Evolutionary conservation across 2,888 invertebrate species (phyloP).

Genomic region (Artemia sp.): DNA sequence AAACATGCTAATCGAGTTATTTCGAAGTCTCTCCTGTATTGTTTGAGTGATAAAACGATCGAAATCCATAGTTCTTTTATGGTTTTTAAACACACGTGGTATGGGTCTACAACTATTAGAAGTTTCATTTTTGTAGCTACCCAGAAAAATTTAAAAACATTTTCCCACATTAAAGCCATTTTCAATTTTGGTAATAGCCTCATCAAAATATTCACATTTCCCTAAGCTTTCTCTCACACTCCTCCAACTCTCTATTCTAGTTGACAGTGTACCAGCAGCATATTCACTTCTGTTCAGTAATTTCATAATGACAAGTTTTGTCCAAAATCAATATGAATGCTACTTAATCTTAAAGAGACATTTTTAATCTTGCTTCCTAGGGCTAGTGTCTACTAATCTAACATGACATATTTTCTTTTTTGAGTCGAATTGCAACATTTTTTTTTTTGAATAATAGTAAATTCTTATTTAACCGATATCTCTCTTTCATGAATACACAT

Average conservation of each 20-base stretch:
- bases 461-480: no score
- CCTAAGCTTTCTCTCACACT: not conserved
- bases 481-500: no score
- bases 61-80: not conserved
- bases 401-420: no score
- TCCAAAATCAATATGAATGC: no score
- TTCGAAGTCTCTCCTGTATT: not conserved
- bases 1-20: not conserved
- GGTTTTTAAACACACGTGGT: not conserved
- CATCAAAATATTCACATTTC: no score
- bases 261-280: not conserved
- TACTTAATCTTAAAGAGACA: no score
- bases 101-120: not conserved
- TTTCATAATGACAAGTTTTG: no score
- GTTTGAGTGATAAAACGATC: not conserved
- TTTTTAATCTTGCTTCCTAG: no score
- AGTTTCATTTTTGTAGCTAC: not conserved
- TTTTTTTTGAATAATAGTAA: no score
- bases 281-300: no score
- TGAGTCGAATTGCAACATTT: no score
- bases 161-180: not conserved
- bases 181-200: not conserved
- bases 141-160: not conserved
- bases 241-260: constrained; percentile 6
- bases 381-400: no score